Evolutionary conservation across 2,113 vertebrate genomes (phyloP).

Genomic region (Hippocampus barbouri): DNA sequence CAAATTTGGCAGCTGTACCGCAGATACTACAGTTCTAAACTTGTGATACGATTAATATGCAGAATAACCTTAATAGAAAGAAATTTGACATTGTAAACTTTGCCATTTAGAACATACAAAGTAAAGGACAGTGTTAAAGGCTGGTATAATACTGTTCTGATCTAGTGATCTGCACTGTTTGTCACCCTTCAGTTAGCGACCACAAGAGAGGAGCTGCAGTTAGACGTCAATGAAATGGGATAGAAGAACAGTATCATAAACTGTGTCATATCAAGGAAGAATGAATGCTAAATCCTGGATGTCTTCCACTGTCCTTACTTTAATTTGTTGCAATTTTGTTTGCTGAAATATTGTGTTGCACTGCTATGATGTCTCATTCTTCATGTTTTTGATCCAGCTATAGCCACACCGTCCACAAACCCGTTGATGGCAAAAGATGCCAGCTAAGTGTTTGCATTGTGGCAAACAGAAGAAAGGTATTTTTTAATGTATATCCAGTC

Average conservation of each 20-base stretch:
- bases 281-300: neutral
- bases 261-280: neutral
- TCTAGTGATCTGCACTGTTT: neutral
- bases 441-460: neutral
- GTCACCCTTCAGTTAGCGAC: neutral
- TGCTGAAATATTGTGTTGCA: neutral
- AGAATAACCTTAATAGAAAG: neutral
- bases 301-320: neutral
- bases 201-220: neutral
- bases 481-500: neutral
- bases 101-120: neutral
- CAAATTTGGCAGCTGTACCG: neutral
- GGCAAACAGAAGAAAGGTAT: neutral
- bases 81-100: neutral
- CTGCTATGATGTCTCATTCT: neutral
- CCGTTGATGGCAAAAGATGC: neutral
- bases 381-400: neutral
- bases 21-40: neutral
- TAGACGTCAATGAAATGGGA: neutral
- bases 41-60: neutral
- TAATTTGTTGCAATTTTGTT: neutral
- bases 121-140: neutral
- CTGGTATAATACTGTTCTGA: neutral
- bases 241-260: neutral
- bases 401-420: neutral